phyloP scores from a whole-genome alignment of 92 coral and sea anemone genomes.

The Meandrina meandrites region DNA sequence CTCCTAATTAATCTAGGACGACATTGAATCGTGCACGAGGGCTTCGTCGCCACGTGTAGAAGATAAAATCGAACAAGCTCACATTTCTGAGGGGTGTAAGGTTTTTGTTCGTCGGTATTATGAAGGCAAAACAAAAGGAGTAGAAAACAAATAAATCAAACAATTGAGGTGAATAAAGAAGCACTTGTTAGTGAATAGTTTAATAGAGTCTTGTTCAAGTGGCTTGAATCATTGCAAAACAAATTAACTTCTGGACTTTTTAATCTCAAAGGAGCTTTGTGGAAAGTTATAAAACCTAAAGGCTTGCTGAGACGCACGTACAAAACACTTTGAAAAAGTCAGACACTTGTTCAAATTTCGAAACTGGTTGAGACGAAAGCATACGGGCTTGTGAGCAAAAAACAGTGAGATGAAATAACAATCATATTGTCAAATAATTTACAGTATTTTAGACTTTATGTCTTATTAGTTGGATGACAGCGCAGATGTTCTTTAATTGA shows the following conservation, averaged over 20 bases:
- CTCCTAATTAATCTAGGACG: neutral
- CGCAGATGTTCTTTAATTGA: neutral
- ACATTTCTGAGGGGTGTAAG: neutral
- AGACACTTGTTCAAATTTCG: neutral
- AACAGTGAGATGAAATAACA: neutral
- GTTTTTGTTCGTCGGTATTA: neutral
- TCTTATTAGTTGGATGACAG: neutral
- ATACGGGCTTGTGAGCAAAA: neutral
- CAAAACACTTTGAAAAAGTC: neutral
- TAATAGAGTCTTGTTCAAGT: neutral
- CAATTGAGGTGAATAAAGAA: neutral
- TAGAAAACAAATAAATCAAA: neutral
- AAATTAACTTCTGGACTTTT: neutral
- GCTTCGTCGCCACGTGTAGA: neutral
- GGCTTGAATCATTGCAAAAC: neutral
- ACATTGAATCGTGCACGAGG: neutral
- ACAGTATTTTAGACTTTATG: neutral
- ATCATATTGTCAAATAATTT: neutral
- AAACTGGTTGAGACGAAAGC: neutral
- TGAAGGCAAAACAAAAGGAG: neutral
- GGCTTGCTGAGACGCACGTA: neutral
- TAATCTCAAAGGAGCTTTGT: neutral
- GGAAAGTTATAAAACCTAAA: neutral
- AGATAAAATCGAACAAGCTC: conserved; percentile 7
- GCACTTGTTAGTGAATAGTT: conserved; percentile 7